Conservation (phyloP, 2,888 invertebrate species). For the Syrista parreyssii region DNA sequence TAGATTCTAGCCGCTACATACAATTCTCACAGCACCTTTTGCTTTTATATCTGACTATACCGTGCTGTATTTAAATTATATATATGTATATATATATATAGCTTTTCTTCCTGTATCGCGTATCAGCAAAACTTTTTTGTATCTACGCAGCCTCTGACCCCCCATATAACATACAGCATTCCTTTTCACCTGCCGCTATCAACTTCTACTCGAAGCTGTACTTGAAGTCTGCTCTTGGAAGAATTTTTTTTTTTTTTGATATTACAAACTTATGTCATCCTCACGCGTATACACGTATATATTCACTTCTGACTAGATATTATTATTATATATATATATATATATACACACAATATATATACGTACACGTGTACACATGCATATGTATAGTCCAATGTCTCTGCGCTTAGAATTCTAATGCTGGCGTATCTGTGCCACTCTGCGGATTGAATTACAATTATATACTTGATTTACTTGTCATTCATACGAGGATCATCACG, state of each 20-base stretch:
- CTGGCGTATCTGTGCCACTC: conserved; percentile 47
- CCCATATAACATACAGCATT: neutral
- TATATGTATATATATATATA: neutral
- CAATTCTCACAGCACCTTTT: neutral
- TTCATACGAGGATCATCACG: conserved; percentile 30
- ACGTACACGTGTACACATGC: neutral
- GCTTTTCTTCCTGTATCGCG: neutral
- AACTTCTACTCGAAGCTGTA: neutral
- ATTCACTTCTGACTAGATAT: neutral
- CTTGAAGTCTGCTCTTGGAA: neutral
- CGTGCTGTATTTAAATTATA: neutral
- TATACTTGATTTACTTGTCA: conserved; percentile 44
- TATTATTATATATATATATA: neutral
- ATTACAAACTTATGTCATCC: neutral
- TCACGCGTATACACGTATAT: neutral
- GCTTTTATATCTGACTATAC: neutral
- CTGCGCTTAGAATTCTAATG: conserved; percentile 7
- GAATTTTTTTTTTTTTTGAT: neutral
- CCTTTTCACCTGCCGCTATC: neutral
- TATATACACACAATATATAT: no score
- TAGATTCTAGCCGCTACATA: conserved; percentile 36
- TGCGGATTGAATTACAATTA: conserved; percentile 50
- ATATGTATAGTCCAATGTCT: neutral
- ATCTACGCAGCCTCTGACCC: neutral
- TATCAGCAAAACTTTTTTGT: neutral